phyloP scores from a whole-genome alignment of 2,797 vertebrate species.

The Melanotaenia pygmaea region DNA sequence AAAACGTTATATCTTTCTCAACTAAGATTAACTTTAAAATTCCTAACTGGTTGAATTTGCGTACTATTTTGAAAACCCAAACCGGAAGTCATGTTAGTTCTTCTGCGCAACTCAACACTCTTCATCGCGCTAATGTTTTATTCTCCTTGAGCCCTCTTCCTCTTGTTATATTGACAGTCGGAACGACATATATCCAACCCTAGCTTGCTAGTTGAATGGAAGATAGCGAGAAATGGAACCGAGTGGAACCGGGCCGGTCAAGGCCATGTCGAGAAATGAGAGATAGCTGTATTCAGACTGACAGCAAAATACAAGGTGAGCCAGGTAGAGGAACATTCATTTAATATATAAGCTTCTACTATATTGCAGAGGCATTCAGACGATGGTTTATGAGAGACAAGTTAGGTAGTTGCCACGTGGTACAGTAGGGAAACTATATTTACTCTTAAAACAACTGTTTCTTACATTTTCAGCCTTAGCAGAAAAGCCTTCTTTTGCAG shows the following conservation, averaged over 20 bases:
- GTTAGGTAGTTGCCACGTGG: neutral
- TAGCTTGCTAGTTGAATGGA: conserved; percentile 71
- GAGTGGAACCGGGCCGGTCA: conserved; percentile 21
- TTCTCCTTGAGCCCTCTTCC: neutral
- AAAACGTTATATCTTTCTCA: neutral
- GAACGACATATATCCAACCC: fast-evolving
- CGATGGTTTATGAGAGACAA: neutral
- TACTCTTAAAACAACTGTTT: neutral
- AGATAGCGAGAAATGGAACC: conserved; percentile 10
- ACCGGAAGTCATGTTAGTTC: neutral
- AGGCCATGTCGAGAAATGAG: conserved; percentile 33
- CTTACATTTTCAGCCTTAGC: neutral
- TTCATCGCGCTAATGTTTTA: neutral
- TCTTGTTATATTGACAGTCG: no score
- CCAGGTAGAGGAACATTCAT: neutral
- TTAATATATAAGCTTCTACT: neutral
- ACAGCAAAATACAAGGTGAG: conserved; percentile 78
- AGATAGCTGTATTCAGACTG: conserved; percentile 74
- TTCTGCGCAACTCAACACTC: fast-evolving
- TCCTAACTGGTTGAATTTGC: neutral
- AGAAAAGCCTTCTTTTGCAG: neutral
- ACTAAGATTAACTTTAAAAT: neutral
- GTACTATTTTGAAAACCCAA: conserved; percentile 27
- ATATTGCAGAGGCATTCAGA: neutral
- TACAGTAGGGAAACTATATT: neutral